Base-by-base conservation (phyloP, 1,140 invertebrate genomes). In the Calliopsis andreniformis region DNA sequence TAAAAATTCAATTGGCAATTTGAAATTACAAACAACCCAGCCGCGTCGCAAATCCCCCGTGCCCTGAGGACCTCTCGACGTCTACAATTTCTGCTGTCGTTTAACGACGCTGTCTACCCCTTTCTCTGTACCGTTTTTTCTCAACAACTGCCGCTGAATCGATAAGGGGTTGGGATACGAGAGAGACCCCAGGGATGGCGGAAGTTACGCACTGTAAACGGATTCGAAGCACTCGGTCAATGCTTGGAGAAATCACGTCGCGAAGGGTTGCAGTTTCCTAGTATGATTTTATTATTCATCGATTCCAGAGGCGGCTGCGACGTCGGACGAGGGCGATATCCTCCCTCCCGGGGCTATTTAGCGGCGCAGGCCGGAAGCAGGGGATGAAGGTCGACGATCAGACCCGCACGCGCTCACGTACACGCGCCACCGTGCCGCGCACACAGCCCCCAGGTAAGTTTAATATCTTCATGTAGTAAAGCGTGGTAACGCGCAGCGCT, bases 381-480 rank as follows among this genome's bases (percentile, higher is more conserved):
- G 35, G 66, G 32, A 49, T 53, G 58, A 59, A 56, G 35, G 14
- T 73, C 76, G 42, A 70, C 69, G 73, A 62, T 39, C 47, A 62
- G 18, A 28, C 6, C 20, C 23, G 23, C 12, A 12, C 49, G 20
- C 55, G 66, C 23, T 6, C 30, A 62, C 47, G 59, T 62, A 23
- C 45, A 49, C n/a, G 42, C 51, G 30, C 45, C 39, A 18, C 25
- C 45, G 30, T 14, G 25, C 28, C 18, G 20, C 28, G 49, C 49
- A 62, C 59, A 64, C 71, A 75, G 25, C 64, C 49, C 32, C 56
- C 51, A 79, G 77, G 83, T 85, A 82, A 87, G 86, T 87, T 87
- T 87, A 89, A 89, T 89, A 89, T 89, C 82, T 83, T 83, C 77
- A 67, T 82, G 86, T 79, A 85, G 78, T 69, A 62, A 70, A 70